Evolutionary conservation across 92 coral and sea anemone genomes (phyloP).

Genomic region (Actinernus sp.): DNA sequence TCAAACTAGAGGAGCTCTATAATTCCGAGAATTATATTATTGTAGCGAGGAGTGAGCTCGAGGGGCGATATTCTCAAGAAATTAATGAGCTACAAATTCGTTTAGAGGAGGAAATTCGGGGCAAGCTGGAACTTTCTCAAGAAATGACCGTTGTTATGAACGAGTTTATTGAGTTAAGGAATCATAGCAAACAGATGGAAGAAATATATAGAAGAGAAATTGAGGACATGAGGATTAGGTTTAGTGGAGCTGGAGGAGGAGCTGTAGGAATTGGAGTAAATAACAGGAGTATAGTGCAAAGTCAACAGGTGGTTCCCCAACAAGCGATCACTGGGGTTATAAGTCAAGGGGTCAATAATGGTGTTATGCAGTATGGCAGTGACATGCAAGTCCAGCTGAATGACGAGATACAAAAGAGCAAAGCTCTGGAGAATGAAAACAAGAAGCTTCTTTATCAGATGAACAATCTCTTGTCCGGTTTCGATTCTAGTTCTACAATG

Average conservation of each 20-base stretch:
- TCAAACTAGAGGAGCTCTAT: slow-evolving; percentile 73
- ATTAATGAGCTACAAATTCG: slow-evolving; percentile 55
- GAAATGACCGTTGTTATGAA: slow-evolving; percentile 72
- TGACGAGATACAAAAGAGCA: slow-evolving; percentile 69
- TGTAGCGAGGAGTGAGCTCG: slow-evolving; percentile 50
- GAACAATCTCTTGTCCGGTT: slow-evolving; percentile 66
- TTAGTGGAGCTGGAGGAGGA: slow-evolving; percentile 44
- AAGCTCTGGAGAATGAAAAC: slow-evolving; percentile 83
- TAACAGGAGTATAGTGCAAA: slow-evolving; percentile 10
- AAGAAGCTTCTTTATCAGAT: slow-evolving; percentile 80
- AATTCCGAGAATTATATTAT: slow-evolving; percentile 69
- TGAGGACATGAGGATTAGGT: slow-evolving; percentile 48
- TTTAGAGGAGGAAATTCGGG: slow-evolving; percentile 68
- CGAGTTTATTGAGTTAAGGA: slow-evolving; percentile 69
- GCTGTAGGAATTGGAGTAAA: background rate
- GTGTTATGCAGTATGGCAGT: background rate
- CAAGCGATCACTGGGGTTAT: slow-evolving; percentile 10
- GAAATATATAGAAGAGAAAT: slow-evolving; percentile 47
- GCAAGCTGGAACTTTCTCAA: slow-evolving; percentile 59
- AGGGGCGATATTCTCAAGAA: slow-evolving; percentile 65
- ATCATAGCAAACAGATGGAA: slow-evolving; percentile 56
- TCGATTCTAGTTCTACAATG: slow-evolving; percentile 21
- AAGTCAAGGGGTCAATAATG: background rate
- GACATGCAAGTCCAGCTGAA: slow-evolving; percentile 30
- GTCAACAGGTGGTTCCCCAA: background rate